A percentile compares a stretch with the other conserved stretches of the same genome.
Evolutionary conservation across 2,888 invertebrate species (phyloP).

Genomic region (Eudasyphora cyanicolor): DNA sequence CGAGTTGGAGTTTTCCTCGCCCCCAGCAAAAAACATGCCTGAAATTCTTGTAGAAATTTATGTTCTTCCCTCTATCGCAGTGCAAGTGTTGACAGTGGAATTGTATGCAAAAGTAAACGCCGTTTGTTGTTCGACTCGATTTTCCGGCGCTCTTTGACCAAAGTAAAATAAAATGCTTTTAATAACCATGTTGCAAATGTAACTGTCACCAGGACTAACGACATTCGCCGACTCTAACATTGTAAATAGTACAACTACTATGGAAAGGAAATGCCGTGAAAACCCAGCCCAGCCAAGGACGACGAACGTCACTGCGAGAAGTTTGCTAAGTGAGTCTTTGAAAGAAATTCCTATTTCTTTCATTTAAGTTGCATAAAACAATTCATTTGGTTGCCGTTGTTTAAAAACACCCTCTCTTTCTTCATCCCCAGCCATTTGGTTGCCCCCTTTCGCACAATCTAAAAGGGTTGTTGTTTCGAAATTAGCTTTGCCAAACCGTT

Average conservation of each 20-base stretch:
- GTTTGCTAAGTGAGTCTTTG: constrained; percentile 39
- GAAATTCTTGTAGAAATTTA: constrained; percentile 51
- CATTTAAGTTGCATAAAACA: constrained; percentile 52
- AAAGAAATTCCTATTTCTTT: constrained; percentile 44
- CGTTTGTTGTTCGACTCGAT: constrained; percentile 8
- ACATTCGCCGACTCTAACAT: constrained; percentile 32
- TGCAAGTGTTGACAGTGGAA: constrained; percentile 57
- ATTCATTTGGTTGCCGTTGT: constrained; percentile 59
- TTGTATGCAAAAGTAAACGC: constrained; percentile 44
- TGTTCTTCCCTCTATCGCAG: constrained; percentile 27
- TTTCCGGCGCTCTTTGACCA: neutral
- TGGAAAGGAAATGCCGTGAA: constrained; percentile 8
- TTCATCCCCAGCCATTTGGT: neutral
- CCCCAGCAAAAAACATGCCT: constrained; percentile 47
- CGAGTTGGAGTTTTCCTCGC: constrained; percentile 2
- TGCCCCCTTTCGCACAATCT: neutral
- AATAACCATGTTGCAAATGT: constrained; percentile 68
- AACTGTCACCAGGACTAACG: constrained; percentile 67
- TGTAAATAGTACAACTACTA: constrained; percentile 1
- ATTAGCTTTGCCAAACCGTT: neutral
- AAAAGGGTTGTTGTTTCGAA: constrained; percentile 13
- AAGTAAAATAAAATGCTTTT: constrained; percentile 65
- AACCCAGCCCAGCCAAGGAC: neutral
- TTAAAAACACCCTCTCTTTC: neutral
- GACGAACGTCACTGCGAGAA: neutral